Evolutionary conservation across 2,888 invertebrate species (phyloP).

Genomic region (Mimachlamys varia): DNA sequence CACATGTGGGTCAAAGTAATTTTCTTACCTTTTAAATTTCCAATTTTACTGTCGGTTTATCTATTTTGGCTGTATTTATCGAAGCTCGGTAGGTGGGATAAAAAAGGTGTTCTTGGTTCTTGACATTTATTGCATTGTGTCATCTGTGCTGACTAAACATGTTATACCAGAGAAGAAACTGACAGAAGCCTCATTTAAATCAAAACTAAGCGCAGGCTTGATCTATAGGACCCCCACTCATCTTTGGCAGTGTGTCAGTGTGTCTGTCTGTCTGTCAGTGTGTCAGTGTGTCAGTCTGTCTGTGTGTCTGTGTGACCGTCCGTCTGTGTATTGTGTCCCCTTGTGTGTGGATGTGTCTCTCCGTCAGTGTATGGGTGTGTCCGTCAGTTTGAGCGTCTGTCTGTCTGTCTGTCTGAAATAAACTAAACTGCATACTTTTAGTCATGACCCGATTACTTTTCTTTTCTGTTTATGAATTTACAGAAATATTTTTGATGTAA

Average conservation of each 20-base stretch:
- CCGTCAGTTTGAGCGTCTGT: too few species aligned
- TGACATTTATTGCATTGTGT: conserved; percentile 15
- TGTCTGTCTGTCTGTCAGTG: not conserved
- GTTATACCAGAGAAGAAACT: not conserved
- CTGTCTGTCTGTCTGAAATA: too few species aligned
- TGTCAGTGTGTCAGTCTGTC: not conserved
- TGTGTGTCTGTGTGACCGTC: too few species aligned
- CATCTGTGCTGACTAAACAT: not conserved
- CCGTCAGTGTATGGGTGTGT: too few species aligned
- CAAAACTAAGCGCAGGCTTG: not conserved
- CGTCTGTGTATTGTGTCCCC: too few species aligned
- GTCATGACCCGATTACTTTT: too few species aligned
- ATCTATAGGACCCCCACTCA: not conserved
- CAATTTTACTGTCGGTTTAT: not conserved
- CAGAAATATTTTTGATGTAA: too few species aligned
- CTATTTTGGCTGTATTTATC: not conserved
- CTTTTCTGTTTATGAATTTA: too few species aligned
- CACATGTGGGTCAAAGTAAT: conserved; percentile 19
- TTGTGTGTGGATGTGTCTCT: too few species aligned
- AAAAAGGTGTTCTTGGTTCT: conserved; percentile 6
- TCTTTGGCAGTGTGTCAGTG: not conserved
- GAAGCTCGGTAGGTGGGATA: not conserved
- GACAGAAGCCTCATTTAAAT: conserved; percentile 6
- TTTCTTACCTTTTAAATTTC: conserved; percentile 9
- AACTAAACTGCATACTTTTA: too few species aligned